A percentile compares a stretch with the other conserved stretches of the same genome.
Conservation (phyloP, 1,140 invertebrate species). For the Drosophila bocqueti region DNA sequence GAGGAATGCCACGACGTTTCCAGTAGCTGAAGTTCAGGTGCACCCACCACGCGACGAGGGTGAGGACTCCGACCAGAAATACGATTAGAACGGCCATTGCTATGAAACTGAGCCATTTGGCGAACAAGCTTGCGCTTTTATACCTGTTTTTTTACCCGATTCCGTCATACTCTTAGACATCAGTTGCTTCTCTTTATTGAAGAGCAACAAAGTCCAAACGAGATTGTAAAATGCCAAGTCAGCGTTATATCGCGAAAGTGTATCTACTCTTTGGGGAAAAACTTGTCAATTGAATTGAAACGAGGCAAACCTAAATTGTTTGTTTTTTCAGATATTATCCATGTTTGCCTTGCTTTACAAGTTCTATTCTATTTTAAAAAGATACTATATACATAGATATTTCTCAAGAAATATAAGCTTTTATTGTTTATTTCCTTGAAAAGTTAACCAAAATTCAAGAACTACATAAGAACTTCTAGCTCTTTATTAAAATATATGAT, state of each 20-base stretch:
- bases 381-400: too few species aligned
- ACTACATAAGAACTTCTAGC: too few species aligned
- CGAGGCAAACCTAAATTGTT: neutral
- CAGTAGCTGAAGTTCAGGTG: constrained; percentile 68
- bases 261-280: neutral
- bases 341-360: neutral
- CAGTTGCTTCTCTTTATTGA: neutral
- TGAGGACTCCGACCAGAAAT: constrained; percentile 12
- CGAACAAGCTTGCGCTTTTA: neutral
- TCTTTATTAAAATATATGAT: too few species aligned
- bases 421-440: too few species aligned
- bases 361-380: too few species aligned
- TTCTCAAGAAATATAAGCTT: too few species aligned
- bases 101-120: neutral
- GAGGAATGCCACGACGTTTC: constrained; percentile 80
- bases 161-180: neutral
- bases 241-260: neutral
- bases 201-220: neutral
- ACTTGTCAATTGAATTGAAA: too few species aligned
- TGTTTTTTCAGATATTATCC: neutral
- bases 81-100: constrained; percentile 31
- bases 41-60: constrained; percentile 27
- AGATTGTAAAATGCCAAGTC: constrained; percentile 2
- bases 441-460: too few species aligned
- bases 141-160: constrained; percentile 3